Base-by-base conservation (phyloP, 2,797 vertebrate genomes). In the Danio albolineatus region DNA sequence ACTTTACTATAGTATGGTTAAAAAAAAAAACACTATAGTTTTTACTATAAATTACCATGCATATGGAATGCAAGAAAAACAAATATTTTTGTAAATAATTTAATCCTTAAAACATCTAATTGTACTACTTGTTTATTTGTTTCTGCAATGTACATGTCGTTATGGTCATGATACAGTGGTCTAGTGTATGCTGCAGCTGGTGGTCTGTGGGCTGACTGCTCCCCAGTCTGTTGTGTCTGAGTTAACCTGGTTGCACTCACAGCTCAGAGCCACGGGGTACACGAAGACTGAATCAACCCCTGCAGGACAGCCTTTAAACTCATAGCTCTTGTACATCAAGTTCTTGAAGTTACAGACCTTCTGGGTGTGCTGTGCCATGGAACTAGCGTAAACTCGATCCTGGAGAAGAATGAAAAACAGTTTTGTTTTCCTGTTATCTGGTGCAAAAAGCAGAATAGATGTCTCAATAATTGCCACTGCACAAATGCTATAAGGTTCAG, bases 261-360 rank as follows among this genome's bases (percentile, higher is more conserved):
- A 99, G 54, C 87, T 93, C 4, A 90, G 93, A 75, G 97, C 96
- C 83, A 97, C 94, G 0, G 96, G 97, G 71, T 96, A 97, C 0
- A 90, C 93, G 78, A 96, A 93, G 59, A 90, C 84, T 0, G 93
- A 92, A 59, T 95, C 91, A 0, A 89, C 87, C 0, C 91, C 91
- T 28, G 86, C 85, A 0, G 92, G 89, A 43, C 97, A 98, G 73
- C 93, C 95, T 0, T 95, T 89, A 28, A 97, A 86, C 85, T 91
- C 90, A 69, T 94, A 91, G 0, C 93, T 95, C 90, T 97, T 93
- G 0, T 98, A 96, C 66, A 78, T 76, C 84, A 96, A 89, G 64
- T 96, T 94, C 41, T 91, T 95, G 86, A 95, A 94, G 76, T 93
- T 96, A 61, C 97, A 99, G 59, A 86, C 88, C 4, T 86, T 86